Evolutionary conservation across 2,797 vertebrate genomes (phyloP).

Genomic region (Mus caroli): DNA sequence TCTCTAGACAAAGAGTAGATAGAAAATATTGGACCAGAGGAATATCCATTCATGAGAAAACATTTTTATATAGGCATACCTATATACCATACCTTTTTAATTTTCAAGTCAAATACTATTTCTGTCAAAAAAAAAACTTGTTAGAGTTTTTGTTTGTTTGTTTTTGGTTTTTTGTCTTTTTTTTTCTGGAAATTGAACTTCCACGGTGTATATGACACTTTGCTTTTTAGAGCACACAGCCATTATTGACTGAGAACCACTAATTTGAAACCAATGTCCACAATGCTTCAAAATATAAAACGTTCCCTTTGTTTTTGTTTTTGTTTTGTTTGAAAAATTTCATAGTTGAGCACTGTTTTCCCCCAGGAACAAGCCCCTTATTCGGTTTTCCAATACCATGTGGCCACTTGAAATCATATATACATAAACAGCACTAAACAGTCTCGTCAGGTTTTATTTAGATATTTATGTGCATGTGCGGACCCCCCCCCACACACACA

Average conservation of each 20-base stretch:
- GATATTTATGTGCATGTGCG: background rate
- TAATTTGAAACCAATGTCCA: background rate
- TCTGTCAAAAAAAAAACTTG: background rate
- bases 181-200: slow-evolving; percentile 35
- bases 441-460: background rate
- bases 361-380: background rate
- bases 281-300: slow-evolving; percentile 4
- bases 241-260: background rate
- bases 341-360: background rate
- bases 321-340: background rate
- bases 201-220: background rate
- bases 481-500: background rate
- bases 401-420: background rate
- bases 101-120: slow-evolving; percentile 43
- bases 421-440: background rate
- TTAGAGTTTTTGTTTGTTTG: background rate
- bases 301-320: background rate
- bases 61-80: background rate
- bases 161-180: slow-evolving; percentile 15
- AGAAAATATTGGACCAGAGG: slow-evolving; percentile 16
- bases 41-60: slow-evolving; percentile 37
- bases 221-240: background rate
- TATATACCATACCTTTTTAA: slow-evolving; percentile 24
- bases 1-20: background rate
- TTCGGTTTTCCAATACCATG: background rate